phyloP scores from a whole-genome alignment of 2,888 invertebrate species.

The Lasius fuliginosus region DNA sequence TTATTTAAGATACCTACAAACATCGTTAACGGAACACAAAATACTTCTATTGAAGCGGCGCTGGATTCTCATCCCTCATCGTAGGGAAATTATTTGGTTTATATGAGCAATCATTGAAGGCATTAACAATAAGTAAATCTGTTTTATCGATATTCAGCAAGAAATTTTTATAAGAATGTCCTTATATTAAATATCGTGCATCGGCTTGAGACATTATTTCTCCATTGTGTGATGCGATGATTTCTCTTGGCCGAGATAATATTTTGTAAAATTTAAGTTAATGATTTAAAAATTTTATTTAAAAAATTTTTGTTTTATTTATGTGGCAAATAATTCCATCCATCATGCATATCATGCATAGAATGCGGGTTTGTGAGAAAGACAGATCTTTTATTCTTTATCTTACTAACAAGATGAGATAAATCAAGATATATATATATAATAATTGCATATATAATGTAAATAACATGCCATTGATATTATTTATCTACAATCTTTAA shows the following conservation, averaged over 20 bases:
- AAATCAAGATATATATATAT: too few species aligned
- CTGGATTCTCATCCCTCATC: background rate
- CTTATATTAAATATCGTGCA: background rate
- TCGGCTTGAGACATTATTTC: background rate
- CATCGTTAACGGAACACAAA: background rate
- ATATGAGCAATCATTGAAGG: background rate
- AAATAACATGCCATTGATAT: background rate
- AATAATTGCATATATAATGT: background rate
- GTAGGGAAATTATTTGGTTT: background rate
- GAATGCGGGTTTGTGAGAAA: too few species aligned
- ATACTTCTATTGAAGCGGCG: background rate
- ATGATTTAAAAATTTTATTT: too few species aligned
- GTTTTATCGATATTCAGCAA: slow-evolving; percentile 3
- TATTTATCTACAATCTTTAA: background rate
- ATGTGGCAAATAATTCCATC: too few species aligned
- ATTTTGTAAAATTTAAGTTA: too few species aligned
- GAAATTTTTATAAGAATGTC: background rate
- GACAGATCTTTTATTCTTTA: too few species aligned
- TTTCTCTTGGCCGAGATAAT: too few species aligned
- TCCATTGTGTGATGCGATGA: background rate
- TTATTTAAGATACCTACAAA: background rate
- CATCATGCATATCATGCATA: too few species aligned
- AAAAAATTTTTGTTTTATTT: too few species aligned
- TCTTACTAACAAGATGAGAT: too few species aligned
- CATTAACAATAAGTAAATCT: background rate